These are phyloP conservation scores for Neoitamus cyanurus DNA, from an alignment of 2,888 invertebrate genomes.

Conservation along the genomic window DNA sequence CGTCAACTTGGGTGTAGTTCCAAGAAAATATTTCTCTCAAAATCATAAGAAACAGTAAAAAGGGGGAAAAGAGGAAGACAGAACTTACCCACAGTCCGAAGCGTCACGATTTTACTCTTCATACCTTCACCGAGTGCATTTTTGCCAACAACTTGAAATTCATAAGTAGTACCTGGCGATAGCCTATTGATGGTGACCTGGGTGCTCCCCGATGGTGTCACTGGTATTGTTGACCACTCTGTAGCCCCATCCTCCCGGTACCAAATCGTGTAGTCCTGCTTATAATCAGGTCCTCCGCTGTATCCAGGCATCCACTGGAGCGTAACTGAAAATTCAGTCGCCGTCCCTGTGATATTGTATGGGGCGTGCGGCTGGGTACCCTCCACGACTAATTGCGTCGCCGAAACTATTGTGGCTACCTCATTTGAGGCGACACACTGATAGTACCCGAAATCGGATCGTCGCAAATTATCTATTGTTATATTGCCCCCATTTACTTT, in stretches of 20 bases:
- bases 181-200: constrained; percentile 89
- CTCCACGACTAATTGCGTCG: constrained; percentile 89
- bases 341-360: constrained; percentile 91
- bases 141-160: constrained; percentile 95
- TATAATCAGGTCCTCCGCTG: constrained; percentile 94
- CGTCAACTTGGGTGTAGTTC: background rate
- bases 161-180: constrained; percentile 90
- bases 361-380: constrained; percentile 98
- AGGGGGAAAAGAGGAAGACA: background rate
- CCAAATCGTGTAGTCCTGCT: constrained; percentile 96
- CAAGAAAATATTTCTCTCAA: background rate
- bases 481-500: constrained; percentile 88
- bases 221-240: constrained; percentile 94
- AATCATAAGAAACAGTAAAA: background rate
- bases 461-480: constrained; percentile 86
- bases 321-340: constrained; percentile 90
- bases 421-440: constrained; percentile 96
- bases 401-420: constrained; percentile 93
- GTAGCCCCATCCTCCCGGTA: constrained; percentile 87
- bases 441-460: constrained; percentile 94
- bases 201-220: constrained; percentile 91
- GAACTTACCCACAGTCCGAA: constrained; percentile 84
- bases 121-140: constrained; percentile 95
- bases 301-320: constrained; percentile 95
- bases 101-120: constrained; percentile 93